A percentile compares a stretch with the other conserved stretches of the same genome.
These are phyloP conservation scores for Lagorchestes hirsutus DNA, from an alignment of 2,797 vertebrate species.

Conservation along the genomic window DNA sequence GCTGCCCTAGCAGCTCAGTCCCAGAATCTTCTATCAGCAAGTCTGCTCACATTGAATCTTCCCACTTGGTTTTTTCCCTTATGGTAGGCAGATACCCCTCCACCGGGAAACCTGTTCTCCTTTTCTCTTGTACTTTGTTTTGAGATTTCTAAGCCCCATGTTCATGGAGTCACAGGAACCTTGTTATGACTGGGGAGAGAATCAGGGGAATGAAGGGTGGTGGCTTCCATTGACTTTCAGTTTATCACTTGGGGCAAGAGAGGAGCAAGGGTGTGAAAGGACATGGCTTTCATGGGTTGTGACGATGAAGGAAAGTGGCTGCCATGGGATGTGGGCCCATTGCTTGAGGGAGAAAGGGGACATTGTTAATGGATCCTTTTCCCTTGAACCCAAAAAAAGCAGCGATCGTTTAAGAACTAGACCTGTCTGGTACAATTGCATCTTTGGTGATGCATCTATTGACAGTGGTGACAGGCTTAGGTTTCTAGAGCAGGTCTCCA, in stretches of 20 bases:
- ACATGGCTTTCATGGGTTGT: neutral
- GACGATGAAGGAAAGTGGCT: neutral
- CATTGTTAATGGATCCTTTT: constrained; percentile 69
- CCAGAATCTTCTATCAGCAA: constrained; percentile 27
- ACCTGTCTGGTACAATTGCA: constrained; percentile 66
- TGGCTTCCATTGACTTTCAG: neutral
- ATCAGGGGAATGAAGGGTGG: neutral
- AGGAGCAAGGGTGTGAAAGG: neutral
- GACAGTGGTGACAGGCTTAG: constrained; percentile 75
- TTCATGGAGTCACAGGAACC: neutral
- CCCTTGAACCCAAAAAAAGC: constrained; percentile 70
- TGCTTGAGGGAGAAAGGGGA: constrained; percentile 61
- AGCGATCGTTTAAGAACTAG: constrained; percentile 77
- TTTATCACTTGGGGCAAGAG: neutral
- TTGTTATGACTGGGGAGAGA: neutral
- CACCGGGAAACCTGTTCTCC: neutral
- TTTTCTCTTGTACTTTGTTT: neutral
- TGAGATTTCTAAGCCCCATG: neutral
- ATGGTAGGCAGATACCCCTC: neutral
- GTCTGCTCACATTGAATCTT: neutral
- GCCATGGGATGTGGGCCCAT: constrained; percentile 36
- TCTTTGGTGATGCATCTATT: constrained; percentile 76
- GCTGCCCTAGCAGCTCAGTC: neutral
- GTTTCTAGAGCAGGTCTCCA: constrained; percentile 71
- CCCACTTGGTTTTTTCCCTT: neutral